Evolutionary conservation across 1,140 invertebrate genomes (phyloP).

Genomic region (Xylocopa sonorina): DNA sequence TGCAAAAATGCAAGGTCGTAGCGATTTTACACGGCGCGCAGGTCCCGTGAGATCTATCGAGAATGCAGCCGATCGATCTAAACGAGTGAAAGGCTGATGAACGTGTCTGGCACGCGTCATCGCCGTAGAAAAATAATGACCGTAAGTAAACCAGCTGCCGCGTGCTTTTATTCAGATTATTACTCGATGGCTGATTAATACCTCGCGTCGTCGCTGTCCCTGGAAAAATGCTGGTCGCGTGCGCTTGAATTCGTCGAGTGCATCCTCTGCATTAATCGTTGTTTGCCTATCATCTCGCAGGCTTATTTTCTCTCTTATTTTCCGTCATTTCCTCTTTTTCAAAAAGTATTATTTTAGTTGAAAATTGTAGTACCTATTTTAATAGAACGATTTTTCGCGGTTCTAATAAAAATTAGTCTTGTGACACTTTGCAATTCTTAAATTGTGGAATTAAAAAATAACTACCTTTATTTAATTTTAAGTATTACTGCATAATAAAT

Average conservation of each 20-base stretch:
- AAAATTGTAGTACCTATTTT: no score
- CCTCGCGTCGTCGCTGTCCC: neutral
- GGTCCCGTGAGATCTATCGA: constrained; percentile 1
- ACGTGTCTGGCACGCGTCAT: constrained; percentile 28
- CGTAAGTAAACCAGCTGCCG: constrained; percentile 13
- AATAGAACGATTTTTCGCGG: no score
- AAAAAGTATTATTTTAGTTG: no score
- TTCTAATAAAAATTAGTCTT: no score
- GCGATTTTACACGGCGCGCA: neutral
- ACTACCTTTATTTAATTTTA: no score
- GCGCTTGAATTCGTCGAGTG: neutral
- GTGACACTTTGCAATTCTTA: no score
- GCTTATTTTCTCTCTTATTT: no score
- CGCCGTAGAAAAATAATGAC: constrained; percentile 13
- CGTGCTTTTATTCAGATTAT: neutral
- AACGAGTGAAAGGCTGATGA: constrained; percentile 23
- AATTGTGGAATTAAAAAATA: no score
- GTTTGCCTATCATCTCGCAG: no score
- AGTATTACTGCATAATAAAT: no score
- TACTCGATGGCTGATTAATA: neutral
- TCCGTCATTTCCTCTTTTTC: no score
- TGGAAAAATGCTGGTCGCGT: neutral
- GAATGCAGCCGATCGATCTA: constrained; percentile 18
- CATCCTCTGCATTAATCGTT: no score
- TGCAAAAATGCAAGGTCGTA: constrained; percentile 5